Base-by-base conservation (phyloP, 37 sponge, comb jelly and placozoan species). In the Cladorhizidae sp. region DNA sequence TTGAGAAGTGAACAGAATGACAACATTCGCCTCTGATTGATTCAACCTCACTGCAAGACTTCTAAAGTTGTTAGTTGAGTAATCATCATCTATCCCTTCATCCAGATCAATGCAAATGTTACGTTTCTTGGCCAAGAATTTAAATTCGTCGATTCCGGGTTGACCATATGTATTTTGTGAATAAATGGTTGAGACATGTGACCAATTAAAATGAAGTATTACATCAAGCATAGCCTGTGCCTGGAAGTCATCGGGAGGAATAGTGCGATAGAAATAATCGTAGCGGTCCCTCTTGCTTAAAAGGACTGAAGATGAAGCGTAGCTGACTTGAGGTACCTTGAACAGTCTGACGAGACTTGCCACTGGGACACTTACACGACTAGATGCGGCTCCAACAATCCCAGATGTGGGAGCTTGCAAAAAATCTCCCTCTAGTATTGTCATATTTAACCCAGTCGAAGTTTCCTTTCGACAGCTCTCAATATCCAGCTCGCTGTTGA, bases 221-320 rank as follows among this genome's bases (percentile, higher is more conserved):
- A 97, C n/a, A 41, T 91, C 97, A 0, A 91, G 83, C 85, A 97
- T 91, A 11, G 97, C 97, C 11, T 1, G 22, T 2, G 93, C 92
- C 49, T 97, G 97, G 33, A 86, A 61, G 63, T 82, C 79, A 55
- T 97, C 95, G 3, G 97, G 83, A 0, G 93, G 87, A 22, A 97
- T 65, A 15, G 97, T 94, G 5, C 97, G 92, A 36, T 89, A 75
- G 83, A 97, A 97, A 62, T 84, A 94, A 7, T 67, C 70, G 73
- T 94, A 97, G 2, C 81, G 65, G 0, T 89, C 80, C 12, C 87
- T 61, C 39, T 97, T 87, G 55, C 90, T 94, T n/a, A n/a, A n/a
- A n/a, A n/a, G n/a, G n/a, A n/a, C n/a, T n/a, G n/a, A n/a, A n/a
- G n/a, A n/a, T n/a, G n/a, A 92, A 29, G 94, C 87, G 69, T 91